Evolutionary conservation across 2,113 vertebrate genomes (phyloP), one percentile per base, ranked within the genome.

Genomic region (Cranoglanis bouderius): DNA sequence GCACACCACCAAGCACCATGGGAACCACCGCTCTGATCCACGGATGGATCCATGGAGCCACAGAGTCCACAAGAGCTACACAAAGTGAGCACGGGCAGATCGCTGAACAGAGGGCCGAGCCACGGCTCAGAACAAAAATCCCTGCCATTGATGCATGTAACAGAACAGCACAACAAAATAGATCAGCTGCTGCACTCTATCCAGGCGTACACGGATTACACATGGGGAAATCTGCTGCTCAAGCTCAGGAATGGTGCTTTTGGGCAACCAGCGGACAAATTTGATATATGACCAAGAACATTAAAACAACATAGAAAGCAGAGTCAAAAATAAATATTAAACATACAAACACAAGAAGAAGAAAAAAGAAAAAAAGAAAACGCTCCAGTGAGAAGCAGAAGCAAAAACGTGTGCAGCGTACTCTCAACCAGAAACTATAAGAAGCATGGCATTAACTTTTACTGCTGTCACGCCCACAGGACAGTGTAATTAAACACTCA

Each of bases 371-470:
- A 77, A 51, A 26, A 5, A 49, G 4, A 29, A 21, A 77, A 77
- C 12, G 12, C 46, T 32, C 13, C 46, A n/a, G 3, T 18, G 4
- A 51, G 75, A 78, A n/a, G 46, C 46, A 51, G 29, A 51, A 51
- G 46, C 26, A n/a, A 53, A 53, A n/a, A 5, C 0, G 0, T 3
- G 40, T 53, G 32, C 29, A 55, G n/a, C 19, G 14, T 35, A 53
- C 46, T 80, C 43, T 51, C 5, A 49, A 14, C 40, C 43, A 21
- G 78, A 32, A 35, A 55, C 55, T 81, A 53, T 55, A 55, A 55
- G n/a, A 82, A 82, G 32, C 80, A 21, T 38, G 32, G 38, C 18
- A 59, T 82, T 57, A 82, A 57, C 80, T 82, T 82, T 82, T 59
- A 82, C 80, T 82, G 80, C 80, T 57, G 80, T 24, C 53, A 35